phyloP scores from a whole-genome alignment of 2,797 vertebrate species.

The Coregonus sp. region DNA sequence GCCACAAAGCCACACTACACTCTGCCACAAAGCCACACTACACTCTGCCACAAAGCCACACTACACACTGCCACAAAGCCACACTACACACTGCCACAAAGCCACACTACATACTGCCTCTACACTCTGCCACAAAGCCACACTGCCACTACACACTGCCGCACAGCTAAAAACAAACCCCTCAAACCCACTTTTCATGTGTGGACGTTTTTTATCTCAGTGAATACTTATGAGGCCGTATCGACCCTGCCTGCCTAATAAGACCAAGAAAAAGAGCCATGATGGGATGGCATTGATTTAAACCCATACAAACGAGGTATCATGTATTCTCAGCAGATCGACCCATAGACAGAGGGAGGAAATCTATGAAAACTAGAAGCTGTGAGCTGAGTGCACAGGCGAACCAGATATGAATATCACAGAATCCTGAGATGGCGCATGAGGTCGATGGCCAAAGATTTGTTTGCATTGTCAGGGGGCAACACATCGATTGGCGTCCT shows the following conservation, averaged over 20 bases:
- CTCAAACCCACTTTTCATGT: conserved; percentile 11
- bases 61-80: too few relatives aligned
- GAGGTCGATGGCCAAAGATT: conserved; percentile 43
- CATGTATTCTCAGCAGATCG: conserved; percentile 27
- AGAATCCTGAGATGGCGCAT: conserved; percentile 27
- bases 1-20: too few relatives aligned
- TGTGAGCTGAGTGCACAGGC: too few relatives aligned
- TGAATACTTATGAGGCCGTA: neutral
- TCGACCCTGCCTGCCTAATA: conserved; percentile 1
- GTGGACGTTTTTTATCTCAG: neutral
- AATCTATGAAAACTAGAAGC: conserved; percentile 25
- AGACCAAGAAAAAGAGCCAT: neutral
- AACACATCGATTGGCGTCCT: conserved; percentile 26
- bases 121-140: too few relatives aligned
- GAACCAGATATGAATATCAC: conserved; percentile 34
- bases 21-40: too few relatives aligned
- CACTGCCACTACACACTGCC: too few relatives aligned
- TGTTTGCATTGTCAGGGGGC: conserved; percentile 41
- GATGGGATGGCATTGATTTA: conserved; percentile 34
- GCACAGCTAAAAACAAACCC: conserved; percentile 14
- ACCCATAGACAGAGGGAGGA: conserved; percentile 26
- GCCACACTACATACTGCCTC: too few relatives aligned
- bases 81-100: too few relatives aligned
- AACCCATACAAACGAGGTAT: conserved; percentile 37
- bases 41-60: too few relatives aligned